These are phyloP conservation scores for Apodemus speciosus DNA, from an alignment of 2,113 vertebrate genomes.

Conservation along the genomic window DNA sequence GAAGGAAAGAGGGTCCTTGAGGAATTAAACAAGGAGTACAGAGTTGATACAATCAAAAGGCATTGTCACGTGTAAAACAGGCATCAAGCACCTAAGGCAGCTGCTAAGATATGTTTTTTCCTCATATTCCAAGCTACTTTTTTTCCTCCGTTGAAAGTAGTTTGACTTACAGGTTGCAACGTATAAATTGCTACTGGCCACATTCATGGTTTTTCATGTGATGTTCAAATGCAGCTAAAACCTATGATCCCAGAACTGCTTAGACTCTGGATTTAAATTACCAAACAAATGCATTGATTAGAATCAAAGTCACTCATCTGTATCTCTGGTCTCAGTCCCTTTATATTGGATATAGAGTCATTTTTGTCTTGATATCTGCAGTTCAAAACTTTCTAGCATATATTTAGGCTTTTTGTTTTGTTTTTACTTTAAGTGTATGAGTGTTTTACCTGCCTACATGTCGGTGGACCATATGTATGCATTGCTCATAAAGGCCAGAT, in stretches of 20 bases:
- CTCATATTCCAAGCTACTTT: no score
- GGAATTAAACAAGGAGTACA: no score
- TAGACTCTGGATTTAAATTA: background rate
- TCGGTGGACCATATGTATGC: background rate
- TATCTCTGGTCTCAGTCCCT: background rate
- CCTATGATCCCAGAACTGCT: background rate
- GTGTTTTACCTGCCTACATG: background rate
- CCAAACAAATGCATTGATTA: background rate
- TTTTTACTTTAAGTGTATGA: background rate
- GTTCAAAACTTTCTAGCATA: background rate
- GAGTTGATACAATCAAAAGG: no score
- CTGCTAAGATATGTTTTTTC: background rate
- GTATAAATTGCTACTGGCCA: background rate
- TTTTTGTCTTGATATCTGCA: background rate
- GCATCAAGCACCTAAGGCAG: background rate
- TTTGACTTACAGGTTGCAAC: background rate
- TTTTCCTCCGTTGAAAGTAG: background rate
- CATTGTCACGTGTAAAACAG: background rate
- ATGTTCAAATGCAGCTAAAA: constrained; percentile 22
- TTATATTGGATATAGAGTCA: background rate
- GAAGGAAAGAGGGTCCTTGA: no score
- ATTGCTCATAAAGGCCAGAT: background rate
- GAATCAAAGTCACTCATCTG: background rate
- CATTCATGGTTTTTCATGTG: background rate
- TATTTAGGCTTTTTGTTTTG: background rate